phyloP scores from a whole-genome alignment of 2,113 vertebrate species.

The Rhabdomys dilectus region DNA sequence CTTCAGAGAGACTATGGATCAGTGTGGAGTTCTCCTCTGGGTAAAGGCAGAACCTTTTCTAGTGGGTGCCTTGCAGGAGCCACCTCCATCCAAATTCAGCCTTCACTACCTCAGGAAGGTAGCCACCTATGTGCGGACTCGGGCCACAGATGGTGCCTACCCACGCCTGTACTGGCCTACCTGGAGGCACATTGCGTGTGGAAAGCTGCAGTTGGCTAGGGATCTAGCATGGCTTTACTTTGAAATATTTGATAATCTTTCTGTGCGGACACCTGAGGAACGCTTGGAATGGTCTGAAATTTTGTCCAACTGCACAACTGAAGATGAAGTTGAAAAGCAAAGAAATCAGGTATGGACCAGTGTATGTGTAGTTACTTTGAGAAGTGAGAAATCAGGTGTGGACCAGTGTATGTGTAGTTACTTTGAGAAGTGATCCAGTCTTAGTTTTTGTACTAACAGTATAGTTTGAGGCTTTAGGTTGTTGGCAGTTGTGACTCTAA shows the following conservation, averaged over 20 bases:
- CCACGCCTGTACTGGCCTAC: slow-evolving; percentile 92
- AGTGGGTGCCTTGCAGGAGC: slow-evolving; percentile 91
- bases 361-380: background rate
- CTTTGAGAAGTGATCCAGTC: slow-evolving; percentile 28
- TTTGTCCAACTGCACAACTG: slow-evolving; percentile 90
- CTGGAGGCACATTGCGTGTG: slow-evolving; percentile 97
- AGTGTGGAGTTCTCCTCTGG: slow-evolving; percentile 90
- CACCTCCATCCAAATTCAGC: slow-evolving; percentile 93
- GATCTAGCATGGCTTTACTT: slow-evolving; percentile 97
- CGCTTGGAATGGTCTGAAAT: slow-evolving; percentile 94
- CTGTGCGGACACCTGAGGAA: slow-evolving; percentile 82
- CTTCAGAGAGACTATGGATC: slow-evolving; percentile 87
- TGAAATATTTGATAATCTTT: slow-evolving; percentile 93
- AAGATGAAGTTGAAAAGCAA: slow-evolving; percentile 91
- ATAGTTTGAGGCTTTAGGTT: background rate
- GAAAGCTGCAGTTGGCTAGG: slow-evolving; percentile 94
- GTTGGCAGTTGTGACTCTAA: background rate
- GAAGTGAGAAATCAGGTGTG: slow-evolving; percentile 93
- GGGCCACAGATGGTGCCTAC: slow-evolving; percentile 90
- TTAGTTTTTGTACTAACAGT: slow-evolving; percentile 27
- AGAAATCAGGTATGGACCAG: slow-evolving; percentile 90
- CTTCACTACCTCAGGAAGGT: slow-evolving; percentile 96
- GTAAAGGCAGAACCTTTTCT: slow-evolving; percentile 95
- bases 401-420: background rate
- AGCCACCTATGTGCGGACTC: slow-evolving; percentile 90